Base-by-base conservation (phyloP, 2,797 vertebrate species). In the Melanotaenia nigrans region DNA sequence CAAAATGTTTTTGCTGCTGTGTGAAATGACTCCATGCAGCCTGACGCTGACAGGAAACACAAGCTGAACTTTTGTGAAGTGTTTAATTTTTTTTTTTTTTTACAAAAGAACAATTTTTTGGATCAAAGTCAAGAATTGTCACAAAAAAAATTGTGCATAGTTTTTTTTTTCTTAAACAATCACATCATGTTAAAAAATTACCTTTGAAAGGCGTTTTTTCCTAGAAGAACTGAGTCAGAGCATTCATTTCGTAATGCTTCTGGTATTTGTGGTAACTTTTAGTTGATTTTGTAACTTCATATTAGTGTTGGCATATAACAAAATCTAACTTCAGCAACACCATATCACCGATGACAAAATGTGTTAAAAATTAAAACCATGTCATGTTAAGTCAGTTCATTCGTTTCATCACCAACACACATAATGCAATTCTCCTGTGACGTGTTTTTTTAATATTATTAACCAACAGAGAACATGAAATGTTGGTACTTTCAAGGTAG, bases 1-100 rank as follows among this genome's bases (percentile, higher is more conserved):
- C 12, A n/a, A 30, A 65, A 69, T 63, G 42, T n/a, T 65, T 75
- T 65, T 61, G 40, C 32, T 57, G 61, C 11, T 42, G 8, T 74
- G 65, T 47, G 51, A 72, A 65, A 25, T n/a, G 8, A 70, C 28
- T 67, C 8, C 30, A 40, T 9, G 20, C 45, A 38, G 8, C 28
- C 16, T 16, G 6, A 61, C 38, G 24, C 16, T 0, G 32, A 55
- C 28, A 9, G 20, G 35, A 63, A 36, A 28, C 4, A 59, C 32
- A 36, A 32, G 60, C 8, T n/a, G 4, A 25, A 49, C 30, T 68
- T 8, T 10, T 65, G 18, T 77, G 20, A 71, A 51, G 75, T 35
- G 51, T 40, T 25, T 1, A 0, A 16, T 42, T 67, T 49, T 64
- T 47, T 49, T 14, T 73, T 55, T 14, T 24, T 24, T n/a, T 53